Conservation (phyloP, 2,113 vertebrate species). For the Nothobranchius kuhntae region DNA sequence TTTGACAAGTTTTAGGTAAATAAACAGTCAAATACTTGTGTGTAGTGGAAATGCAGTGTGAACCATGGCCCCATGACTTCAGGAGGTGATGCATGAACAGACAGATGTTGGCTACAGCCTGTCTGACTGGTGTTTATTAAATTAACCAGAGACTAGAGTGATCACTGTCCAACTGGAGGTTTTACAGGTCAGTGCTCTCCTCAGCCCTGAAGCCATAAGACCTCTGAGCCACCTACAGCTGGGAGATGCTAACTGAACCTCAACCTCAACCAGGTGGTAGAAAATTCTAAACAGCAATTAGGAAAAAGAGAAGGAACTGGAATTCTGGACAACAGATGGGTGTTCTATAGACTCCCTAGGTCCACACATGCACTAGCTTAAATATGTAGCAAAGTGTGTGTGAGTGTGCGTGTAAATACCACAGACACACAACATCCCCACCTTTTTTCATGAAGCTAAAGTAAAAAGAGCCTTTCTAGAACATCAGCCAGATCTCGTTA, state of each 20-base stretch:
- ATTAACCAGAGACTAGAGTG: slow-evolving; percentile 51
- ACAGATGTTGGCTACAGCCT: slow-evolving; percentile 52
- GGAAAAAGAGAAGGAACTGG: neutral
- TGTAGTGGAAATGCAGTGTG: slow-evolving; percentile 22
- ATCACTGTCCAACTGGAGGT: slow-evolving; percentile 44
- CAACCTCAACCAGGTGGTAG: slow-evolving; percentile 12
- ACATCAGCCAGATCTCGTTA: slow-evolving; percentile 45
- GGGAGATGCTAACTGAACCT: slow-evolving; percentile 23
- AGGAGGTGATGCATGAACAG: slow-evolving; percentile 35
- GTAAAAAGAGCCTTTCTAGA: slow-evolving; percentile 15
- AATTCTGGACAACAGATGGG: slow-evolving; percentile 45
- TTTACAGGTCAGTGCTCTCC: slow-evolving; percentile 65
- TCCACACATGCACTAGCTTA: neutral
- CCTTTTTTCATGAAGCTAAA: slow-evolving; percentile 1
- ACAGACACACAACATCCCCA: neutral
- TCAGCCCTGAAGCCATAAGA: slow-evolving; percentile 52
- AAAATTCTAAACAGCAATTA: no score
- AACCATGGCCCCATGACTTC: slow-evolving; percentile 22
- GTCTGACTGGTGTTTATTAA: slow-evolving; percentile 52
- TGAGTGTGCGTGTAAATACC: neutral
- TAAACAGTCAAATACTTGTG: slow-evolving; percentile 10
- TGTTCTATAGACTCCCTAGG: neutral
- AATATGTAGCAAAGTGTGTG: slow-evolving; percentile 4
- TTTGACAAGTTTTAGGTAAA: no score
- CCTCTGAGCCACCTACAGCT: slow-evolving; percentile 62